A percentile compares a stretch with the other conserved stretches of the same genome.
phyloP scores from a whole-genome alignment of 2,113 vertebrate genomes.

The Tachycineta bicolor region DNA sequence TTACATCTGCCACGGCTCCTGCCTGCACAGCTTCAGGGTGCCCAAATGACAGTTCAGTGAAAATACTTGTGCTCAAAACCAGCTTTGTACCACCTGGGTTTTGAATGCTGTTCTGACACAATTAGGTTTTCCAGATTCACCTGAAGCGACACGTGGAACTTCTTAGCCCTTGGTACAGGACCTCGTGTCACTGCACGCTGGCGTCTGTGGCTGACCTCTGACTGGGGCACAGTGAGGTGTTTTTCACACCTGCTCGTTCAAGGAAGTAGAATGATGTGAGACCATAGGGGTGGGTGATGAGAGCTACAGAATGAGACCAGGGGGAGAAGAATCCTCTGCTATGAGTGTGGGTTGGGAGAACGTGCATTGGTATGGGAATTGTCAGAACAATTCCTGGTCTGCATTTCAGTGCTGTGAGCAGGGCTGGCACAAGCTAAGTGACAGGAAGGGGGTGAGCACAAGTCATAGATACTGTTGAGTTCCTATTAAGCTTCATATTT shows the following conservation, averaged over 20 bases:
- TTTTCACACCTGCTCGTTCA: background rate
- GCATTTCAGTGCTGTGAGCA: background rate
- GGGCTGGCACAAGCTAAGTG: background rate
- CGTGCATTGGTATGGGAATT: fast-evolving
- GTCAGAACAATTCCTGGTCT: background rate
- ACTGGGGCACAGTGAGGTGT: background rate
- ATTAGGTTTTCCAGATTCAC: background rate
- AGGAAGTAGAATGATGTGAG: background rate
- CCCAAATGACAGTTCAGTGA: background rate
- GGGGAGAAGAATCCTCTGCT: background rate
- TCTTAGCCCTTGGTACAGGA: background rate
- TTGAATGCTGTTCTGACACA: background rate
- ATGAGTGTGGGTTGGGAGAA: background rate
- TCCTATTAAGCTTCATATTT: background rate
- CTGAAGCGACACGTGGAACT: background rate
- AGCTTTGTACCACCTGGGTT: background rate
- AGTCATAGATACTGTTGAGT: background rate
- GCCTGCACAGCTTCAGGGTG: background rate
- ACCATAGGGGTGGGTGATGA: background rate
- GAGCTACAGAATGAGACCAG: background rate
- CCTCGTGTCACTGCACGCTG: background rate
- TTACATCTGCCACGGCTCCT: background rate
- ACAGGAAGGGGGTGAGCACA: background rate
- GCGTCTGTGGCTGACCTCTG: background rate
- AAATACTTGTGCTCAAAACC: background rate